Evolutionary conservation across 2,797 vertebrate species (phyloP).

Genomic region (Eulemur mongoz): DNA sequence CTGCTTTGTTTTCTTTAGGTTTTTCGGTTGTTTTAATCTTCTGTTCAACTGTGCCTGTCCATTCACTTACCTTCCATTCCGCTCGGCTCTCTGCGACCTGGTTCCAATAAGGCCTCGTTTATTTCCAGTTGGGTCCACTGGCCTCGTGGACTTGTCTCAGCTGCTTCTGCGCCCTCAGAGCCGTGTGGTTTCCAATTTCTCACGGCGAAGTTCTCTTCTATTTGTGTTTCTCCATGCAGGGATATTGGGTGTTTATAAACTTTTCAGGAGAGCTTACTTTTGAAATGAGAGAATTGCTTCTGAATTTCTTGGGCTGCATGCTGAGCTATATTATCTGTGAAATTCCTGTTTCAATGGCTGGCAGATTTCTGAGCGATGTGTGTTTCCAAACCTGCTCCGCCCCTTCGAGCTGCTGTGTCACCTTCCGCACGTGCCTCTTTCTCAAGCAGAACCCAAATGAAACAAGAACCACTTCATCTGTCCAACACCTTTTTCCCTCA

Average conservation of each 20-base stretch:
- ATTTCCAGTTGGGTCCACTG: conserved; percentile 23
- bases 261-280: conserved; percentile 58
- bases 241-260: conserved; percentile 45
- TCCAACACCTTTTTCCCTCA: not conserved
- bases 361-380: conserved; percentile 2
- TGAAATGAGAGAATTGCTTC: conserved; percentile 44
- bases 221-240: conserved; percentile 57
- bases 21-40: conserved; percentile 78
- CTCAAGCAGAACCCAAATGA: not conserved
- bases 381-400: not conserved
- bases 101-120: conserved; percentile 74
- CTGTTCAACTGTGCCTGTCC: conserved; percentile 55
- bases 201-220: conserved; percentile 39
- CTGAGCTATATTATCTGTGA: conserved; percentile 46
- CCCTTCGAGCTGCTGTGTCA: not conserved
- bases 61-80: conserved; percentile 55
- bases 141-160: conserved; percentile 46
- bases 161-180: conserved; percentile 43
- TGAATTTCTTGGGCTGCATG: conserved; percentile 25
- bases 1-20: conserved; percentile 70
- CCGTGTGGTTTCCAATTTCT: conserved; percentile 16
- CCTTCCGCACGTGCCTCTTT: not conserved
- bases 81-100: not conserved
- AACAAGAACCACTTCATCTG: not conserved
- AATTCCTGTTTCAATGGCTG: conserved; percentile 8